Percentiles rank a stretch among this genome's conserved stretches.
Conservation (phyloP, 2,888 invertebrate genomes). For the Pimpla rufipes region DNA sequence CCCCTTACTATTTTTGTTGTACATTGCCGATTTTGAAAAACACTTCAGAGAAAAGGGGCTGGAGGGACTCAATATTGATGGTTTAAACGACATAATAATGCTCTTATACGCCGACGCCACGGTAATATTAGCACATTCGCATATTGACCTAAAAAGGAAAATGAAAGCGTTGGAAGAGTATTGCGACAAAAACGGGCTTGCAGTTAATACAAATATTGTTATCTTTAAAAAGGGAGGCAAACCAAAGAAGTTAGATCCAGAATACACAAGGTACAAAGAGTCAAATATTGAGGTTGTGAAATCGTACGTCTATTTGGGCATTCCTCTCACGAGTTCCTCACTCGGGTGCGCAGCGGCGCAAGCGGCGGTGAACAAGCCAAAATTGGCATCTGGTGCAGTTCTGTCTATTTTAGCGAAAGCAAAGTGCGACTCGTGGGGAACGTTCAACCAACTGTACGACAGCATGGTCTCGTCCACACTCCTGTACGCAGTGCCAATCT, state of each 20-base stretch:
- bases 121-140: constrained; percentile 33
- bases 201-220: constrained; percentile 27
- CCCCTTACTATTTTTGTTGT: constrained; percentile 50
- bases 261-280: constrained; percentile 6
- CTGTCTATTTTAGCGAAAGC: constrained; percentile 5
- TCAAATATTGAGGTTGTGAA: not conserved
- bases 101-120: constrained; percentile 32
- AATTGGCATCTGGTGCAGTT: constrained; percentile 4
- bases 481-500: constrained; percentile 35
- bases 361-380: constrained; percentile 12
- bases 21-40: constrained; percentile 53
- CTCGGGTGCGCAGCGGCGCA: not conserved
- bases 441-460: constrained; percentile 3
- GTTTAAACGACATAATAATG: constrained; percentile 5
- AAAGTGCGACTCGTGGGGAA: constrained; percentile 20
- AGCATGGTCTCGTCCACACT: constrained; percentile 21
- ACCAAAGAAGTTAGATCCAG: constrained; percentile 2
- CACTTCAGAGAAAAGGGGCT: constrained; percentile 29
- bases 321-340: constrained; percentile 1
- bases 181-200: constrained; percentile 33
- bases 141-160: constrained; percentile 42
- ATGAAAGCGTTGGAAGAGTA: constrained; percentile 36
- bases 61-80: constrained; percentile 13
- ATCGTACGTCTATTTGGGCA: not conserved
- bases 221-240: constrained; percentile 39